These are phyloP conservation scores for Gymnopithys bicolor DNA, from an alignment of 2,797 vertebrate genomes.

Conservation along the genomic window DNA sequence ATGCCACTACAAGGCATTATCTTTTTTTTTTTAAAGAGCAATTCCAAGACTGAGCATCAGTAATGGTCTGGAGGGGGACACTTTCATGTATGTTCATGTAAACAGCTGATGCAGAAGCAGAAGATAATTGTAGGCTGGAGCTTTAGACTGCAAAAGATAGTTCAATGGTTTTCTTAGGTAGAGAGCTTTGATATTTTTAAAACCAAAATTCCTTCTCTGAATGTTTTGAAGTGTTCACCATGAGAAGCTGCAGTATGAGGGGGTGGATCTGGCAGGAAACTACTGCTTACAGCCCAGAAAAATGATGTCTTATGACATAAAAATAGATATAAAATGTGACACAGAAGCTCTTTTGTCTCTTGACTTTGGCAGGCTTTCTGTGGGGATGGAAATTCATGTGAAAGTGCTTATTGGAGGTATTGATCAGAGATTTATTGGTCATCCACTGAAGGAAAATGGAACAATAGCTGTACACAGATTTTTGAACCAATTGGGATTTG, in stretches of 20 bases:
- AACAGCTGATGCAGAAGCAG: background rate
- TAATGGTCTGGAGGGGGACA: background rate
- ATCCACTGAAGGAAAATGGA: background rate
- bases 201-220: background rate
- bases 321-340: slow-evolving; percentile 74
- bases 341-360: slow-evolving; percentile 45
- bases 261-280: slow-evolving; percentile 73
- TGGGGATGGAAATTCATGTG: background rate
- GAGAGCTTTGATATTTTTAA: slow-evolving; percentile 17
- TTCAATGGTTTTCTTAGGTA: background rate
- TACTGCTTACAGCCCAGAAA: slow-evolving; percentile 64
- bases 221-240: slow-evolving; percentile 48
- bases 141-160: background rate
- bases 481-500: background rate
- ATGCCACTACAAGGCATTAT: background rate
- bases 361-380: slow-evolving; percentile 13
- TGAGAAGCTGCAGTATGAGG: slow-evolving; percentile 51
- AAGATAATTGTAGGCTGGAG: background rate
- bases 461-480: background rate
- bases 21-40: background rate
- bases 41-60: background rate
- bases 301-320: slow-evolving; percentile 63
- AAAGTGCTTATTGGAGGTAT: background rate
- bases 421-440: background rate
- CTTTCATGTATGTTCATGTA: background rate